phyloP scores from a whole-genome alignment of 2,888 invertebrate genomes.

The Axea sp. region DNA sequence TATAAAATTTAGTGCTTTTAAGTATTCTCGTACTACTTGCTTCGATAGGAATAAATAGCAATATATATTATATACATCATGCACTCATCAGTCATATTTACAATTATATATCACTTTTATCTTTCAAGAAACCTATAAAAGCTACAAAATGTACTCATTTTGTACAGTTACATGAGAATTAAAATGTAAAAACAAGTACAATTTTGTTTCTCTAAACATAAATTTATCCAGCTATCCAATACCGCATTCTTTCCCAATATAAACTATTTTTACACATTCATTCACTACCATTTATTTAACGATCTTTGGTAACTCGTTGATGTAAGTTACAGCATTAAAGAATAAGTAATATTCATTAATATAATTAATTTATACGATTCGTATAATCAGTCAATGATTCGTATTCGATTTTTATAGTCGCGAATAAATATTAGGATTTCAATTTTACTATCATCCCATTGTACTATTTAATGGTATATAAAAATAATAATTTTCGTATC shows the following conservation, averaged over 20 bases:
- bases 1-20: conserved; percentile 12
- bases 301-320: conserved; percentile 8
- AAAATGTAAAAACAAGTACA: too few relatives aligned
- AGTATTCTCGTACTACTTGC: conserved; percentile 19
- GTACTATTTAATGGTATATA: conserved; percentile 58
- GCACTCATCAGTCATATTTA: conserved; percentile 34
- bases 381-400: conserved; percentile 41
- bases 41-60: conserved; percentile 32
- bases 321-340: conserved; percentile 19
- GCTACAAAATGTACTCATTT: too few relatives aligned
- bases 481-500: conserved; percentile 51
- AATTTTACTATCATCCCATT: conserved; percentile 54
- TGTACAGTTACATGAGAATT: too few relatives aligned
- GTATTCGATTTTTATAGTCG: conserved; percentile 41
- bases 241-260: too few relatives aligned
- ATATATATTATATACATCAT: conserved; percentile 44
- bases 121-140: too few relatives aligned
- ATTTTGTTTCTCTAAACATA: too few relatives aligned
- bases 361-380: conserved; percentile 20
- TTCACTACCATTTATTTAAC: conserved; percentile 1
- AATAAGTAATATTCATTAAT: conserved; percentile 12
- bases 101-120: conserved; percentile 33
- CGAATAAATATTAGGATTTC: conserved; percentile 40
- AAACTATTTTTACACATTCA: conserved; percentile 17
- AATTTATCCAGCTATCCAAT: too few relatives aligned